Percentiles rank a stretch among this genome's conserved stretches.
These are phyloP conservation scores for Gopherus evgoodei DNA, from an alignment of 2,113 vertebrate genomes.

Conservation along the genomic window DNA sequence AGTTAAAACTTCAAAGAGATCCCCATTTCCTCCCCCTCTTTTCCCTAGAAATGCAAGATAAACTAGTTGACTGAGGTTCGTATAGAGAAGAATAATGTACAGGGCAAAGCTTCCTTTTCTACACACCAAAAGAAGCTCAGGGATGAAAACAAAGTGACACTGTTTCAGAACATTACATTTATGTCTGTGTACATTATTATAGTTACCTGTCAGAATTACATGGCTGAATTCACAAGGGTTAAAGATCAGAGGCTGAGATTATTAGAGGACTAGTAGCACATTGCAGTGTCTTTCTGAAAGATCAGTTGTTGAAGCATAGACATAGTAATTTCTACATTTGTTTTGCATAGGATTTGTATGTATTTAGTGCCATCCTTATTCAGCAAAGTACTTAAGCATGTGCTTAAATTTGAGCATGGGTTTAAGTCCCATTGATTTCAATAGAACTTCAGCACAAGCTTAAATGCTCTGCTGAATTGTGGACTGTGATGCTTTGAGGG, in stretches of 20 bases:
- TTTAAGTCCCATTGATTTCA: constrained; percentile 53
- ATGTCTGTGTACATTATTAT: not conserved
- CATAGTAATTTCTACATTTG: not conserved
- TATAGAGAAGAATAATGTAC: not conserved
- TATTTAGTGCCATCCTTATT: constrained; percentile 30
- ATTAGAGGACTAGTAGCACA: not conserved
- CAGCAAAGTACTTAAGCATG: not conserved
- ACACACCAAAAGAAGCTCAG: not conserved
- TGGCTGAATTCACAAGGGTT: not conserved
- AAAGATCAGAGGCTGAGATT: not conserved
- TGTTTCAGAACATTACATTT: not conserved
- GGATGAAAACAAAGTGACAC: not conserved
- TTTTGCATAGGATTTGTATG: not conserved
- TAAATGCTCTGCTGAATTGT: constrained; percentile 44
- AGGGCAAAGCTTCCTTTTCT: not conserved
- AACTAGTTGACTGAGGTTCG: not conserved
- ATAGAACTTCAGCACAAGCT: constrained; percentile 20
- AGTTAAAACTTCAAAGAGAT: constrained; percentile 43
- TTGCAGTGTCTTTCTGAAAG: not conserved
- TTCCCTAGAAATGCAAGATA: constrained; percentile 19
- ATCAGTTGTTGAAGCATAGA: not conserved
- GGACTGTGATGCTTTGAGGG: not conserved
- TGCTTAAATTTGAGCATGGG: constrained; percentile 9
- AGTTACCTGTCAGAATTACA: not conserved
- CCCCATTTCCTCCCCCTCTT: not conserved